Evolutionary conservation across 2,797 vertebrate genomes (phyloP), one percentile per base, ranked within the genome.

Genomic region (Manis javanica): DNA sequence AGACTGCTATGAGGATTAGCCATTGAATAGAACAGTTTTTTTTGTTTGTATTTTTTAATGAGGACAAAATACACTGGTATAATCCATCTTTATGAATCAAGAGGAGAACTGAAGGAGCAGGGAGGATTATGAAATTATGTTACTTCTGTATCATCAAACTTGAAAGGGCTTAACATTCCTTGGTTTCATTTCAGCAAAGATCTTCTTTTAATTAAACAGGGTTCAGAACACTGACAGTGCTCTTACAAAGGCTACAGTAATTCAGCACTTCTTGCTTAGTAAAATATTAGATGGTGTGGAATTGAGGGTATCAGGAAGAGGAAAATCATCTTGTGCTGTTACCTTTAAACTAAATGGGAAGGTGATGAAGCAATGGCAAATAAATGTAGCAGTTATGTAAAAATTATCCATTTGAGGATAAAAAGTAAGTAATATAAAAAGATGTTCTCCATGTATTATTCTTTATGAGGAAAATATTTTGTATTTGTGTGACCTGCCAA

Each of bases 1-100:
- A 95, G 96, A 93, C 83, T 87, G 93, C 93, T 85, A 74, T 87
- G 49, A 95, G 96, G 96, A 96, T 97, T 97, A 96, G 46, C 87
- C 66, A 59, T 84, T 91, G 83, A 96, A 91, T 85, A 96, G 94
- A 97, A 96, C 24, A 89, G 83, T 71, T 96, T 97, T 39, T 46
- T 92, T 82, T 90, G 93, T 91, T 96, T 97, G 93, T 94, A 84
- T 95, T 96, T 97, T 96, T 91, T 55, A 97, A 95, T 95, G 91
- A 97, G 64, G 86, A 97, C 51, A 91, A 95, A 96, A 96, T 96
- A 96, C 81, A 96, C 55, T 68, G 51, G 64, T 39, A 59, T 97
- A 97, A 97, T 87, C 96, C 89, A 94, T 63, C 94, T 88, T 87
- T 96, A 93, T 81, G 91, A 96, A 96, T 94, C 79, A 78, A 79